These are phyloP conservation scores for Zingel zingel DNA, from an alignment of 2,113 vertebrate species.

Conservation along the genomic window DNA sequence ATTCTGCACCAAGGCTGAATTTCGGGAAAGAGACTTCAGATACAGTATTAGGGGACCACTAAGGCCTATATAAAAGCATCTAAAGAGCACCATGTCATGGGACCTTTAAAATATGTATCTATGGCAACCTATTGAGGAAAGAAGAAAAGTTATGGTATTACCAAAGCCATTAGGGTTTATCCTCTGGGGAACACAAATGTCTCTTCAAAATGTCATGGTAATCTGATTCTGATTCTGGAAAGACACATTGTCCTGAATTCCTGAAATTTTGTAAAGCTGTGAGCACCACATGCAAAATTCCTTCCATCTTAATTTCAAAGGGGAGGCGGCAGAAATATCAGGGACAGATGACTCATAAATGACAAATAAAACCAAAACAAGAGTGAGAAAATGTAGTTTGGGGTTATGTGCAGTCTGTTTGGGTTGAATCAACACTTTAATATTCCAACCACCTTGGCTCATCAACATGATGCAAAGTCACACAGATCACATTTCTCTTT, in stretches of 20 bases:
- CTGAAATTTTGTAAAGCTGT: neutral
- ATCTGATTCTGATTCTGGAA: neutral
- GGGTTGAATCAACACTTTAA: neutral
- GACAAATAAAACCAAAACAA: conserved; percentile 1
- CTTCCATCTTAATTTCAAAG: neutral
- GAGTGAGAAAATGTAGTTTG: neutral
- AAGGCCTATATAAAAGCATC: too few relatives aligned
- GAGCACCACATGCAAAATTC: neutral
- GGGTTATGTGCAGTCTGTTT: neutral
- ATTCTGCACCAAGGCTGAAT: too few relatives aligned
- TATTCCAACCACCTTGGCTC: neutral
- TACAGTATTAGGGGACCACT: too few relatives aligned
- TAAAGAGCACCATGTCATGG: too few relatives aligned
- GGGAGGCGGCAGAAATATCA: neutral
- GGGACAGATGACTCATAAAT: neutral
- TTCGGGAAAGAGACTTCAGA: too few relatives aligned
- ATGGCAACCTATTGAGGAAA: neutral
- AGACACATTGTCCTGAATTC: neutral
- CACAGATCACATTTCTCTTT: neutral
- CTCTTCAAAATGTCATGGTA: neutral
- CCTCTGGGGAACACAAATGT: neutral
- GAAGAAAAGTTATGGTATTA: neutral
- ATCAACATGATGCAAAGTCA: conserved; percentile 11
- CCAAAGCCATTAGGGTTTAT: neutral
- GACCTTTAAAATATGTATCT: neutral